Evolutionary conservation across 2,797 vertebrate species (phyloP).

Genomic region (Chelon labrosus): DNA sequence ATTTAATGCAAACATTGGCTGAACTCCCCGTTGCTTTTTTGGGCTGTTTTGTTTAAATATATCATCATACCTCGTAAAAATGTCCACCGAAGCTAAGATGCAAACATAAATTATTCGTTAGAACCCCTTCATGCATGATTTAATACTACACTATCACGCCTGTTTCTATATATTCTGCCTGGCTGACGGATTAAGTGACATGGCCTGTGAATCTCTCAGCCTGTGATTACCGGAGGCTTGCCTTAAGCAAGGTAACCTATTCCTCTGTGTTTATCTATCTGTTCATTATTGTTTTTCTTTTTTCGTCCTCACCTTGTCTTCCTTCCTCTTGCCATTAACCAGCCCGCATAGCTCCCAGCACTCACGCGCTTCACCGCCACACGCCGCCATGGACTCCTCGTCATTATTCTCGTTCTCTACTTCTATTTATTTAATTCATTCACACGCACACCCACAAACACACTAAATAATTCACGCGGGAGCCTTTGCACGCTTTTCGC

Average conservation of each 20-base stretch:
- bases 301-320: background rate
- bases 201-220: constrained; percentile 15
- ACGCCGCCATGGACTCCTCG: constrained; percentile 12
- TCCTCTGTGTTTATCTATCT: constrained; percentile 1
- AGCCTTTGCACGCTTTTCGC: constrained; percentile 19
- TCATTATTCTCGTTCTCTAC: background rate
- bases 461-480: constrained; percentile 60
- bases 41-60: background rate
- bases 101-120: constrained; percentile 4
- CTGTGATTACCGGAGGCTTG: constrained; percentile 45
- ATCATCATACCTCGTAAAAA: background rate
- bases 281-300: constrained; percentile 4
- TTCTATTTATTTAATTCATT: constrained; percentile 29
- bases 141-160: background rate
- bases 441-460: constrained; percentile 36
- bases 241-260: constrained; percentile 13
- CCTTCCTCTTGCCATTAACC: constrained; percentile 3
- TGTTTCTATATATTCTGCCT: constrained; percentile 8
- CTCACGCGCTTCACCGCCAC: constrained; percentile 13
- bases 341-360: constrained; percentile 1
- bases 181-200: constrained; percentile 34
- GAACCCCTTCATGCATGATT: background rate
- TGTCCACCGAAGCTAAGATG: background rate
- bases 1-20: too few relatives aligned
- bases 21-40: too few relatives aligned